phyloP scores from a whole-genome alignment of 2,888 invertebrate species.

The Pristionchus fissidentatus region DNA sequence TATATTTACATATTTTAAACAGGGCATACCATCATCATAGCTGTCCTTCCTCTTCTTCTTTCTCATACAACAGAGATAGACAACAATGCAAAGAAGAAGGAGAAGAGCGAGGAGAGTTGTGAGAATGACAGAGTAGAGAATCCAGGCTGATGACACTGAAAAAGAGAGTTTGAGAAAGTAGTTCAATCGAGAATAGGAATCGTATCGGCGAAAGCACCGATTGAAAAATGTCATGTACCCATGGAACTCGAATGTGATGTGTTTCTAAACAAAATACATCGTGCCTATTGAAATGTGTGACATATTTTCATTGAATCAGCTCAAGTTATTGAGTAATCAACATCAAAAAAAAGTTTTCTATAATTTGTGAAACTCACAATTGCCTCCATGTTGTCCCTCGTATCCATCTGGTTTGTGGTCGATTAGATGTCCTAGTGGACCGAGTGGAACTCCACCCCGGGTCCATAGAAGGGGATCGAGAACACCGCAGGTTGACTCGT shows the following conservation, averaged over 20 bases:
- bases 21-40: constrained; percentile 38
- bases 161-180: not conserved
- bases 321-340: too few species aligned
- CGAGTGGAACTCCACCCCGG: not conserved
- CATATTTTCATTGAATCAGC: too few species aligned
- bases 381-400: not conserved
- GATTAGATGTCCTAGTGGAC: constrained; percentile 3
- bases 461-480: constrained; percentile 46
- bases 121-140: constrained; percentile 46
- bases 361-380: constrained; percentile 42
- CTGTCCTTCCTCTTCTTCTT: constrained; percentile 27
- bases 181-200: not conserved
- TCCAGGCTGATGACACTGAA: constrained; percentile 24
- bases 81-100: constrained; percentile 21
- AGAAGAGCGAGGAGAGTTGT: constrained; percentile 40
- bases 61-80: constrained; percentile 46
- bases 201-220: not conserved
- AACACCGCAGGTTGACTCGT: constrained; percentile 37
- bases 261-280: not conserved
- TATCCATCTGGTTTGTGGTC: constrained; percentile 16
- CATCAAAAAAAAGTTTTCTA: too few species aligned
- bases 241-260: too few species aligned
- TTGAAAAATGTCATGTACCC: too few species aligned
- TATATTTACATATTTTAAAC: too few species aligned
- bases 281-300: not conserved